A percentile compares a stretch with the other conserved stretches of the same genome.
phyloP scores from a whole-genome alignment of 2,888 invertebrate species.

The Tetramorium bicarinatum region DNA sequence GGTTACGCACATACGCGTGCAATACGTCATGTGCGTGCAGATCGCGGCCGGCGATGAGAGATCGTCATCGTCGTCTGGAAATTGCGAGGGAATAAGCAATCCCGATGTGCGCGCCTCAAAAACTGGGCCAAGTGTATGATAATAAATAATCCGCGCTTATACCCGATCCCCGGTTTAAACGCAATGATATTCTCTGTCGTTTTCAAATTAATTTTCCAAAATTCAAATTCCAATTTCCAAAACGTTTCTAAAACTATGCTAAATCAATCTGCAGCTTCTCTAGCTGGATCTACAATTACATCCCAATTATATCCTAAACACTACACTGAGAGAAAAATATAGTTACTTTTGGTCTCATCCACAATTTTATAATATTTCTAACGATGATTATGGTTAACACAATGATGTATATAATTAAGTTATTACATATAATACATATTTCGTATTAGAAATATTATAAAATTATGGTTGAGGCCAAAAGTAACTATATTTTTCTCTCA shows the following conservation, averaged over 20 bases:
- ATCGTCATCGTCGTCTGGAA: slow-evolving; percentile 44
- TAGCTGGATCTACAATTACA: background rate
- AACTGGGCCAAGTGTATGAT: slow-evolving; percentile 79
- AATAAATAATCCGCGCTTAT: slow-evolving; percentile 77
- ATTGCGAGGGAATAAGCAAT: slow-evolving; percentile 61
- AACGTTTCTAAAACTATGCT: background rate
- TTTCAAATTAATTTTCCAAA: background rate
- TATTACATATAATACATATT: too few species aligned
- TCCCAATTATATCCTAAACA: too few species aligned
- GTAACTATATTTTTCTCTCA: too few species aligned
- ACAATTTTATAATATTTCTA: too few species aligned
- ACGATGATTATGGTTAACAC: too few species aligned
- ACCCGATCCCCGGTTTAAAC: slow-evolving; percentile 69
- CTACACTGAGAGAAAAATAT: background rate
- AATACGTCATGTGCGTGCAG: background rate
- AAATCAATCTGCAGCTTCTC: background rate
- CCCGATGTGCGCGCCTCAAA: slow-evolving; percentile 45
- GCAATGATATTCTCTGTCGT: slow-evolving; percentile 8
- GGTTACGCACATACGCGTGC: background rate
- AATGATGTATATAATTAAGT: too few species aligned
- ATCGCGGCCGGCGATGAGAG: slow-evolving; percentile 32
- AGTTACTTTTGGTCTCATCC: too few species aligned
- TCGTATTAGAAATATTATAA: too few species aligned
- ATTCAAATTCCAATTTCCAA: background rate
- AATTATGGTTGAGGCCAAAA: too few species aligned